Base-by-base conservation (phyloP, 2,113 vertebrate genomes). In the Aphyosemion australe region DNA sequence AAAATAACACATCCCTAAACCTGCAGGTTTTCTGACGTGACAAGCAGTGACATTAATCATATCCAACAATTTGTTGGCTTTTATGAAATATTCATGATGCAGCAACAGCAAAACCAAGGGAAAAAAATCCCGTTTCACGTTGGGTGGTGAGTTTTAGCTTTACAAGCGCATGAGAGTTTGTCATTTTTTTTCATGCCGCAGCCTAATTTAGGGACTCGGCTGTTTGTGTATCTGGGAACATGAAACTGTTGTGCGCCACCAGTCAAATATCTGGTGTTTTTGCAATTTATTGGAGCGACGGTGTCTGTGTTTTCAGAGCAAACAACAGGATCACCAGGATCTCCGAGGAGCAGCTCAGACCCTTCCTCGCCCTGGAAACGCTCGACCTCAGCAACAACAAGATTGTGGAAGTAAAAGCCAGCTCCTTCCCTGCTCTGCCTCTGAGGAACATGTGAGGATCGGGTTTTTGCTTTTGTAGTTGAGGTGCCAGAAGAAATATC, bases 321-420 rank as follows among this genome's bases (percentile, higher is more conserved):
- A 94, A 90, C 90, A 98, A 99, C 91, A 95, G 89, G 87, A 98
- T 99, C 85, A 52, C 65, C 51, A 89, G 77, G 69, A 82, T 98
- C 75, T 69, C 91, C 0, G 82, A 84, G 47, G 95, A 95, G 73
- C 93, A 92, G 74, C 86, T 98, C 76, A 81, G 90, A 80, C 86
- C 89, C 0, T 94, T 96, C 88, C 82, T 89, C 11, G 87, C 90
- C 26, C 89, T 99, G 74, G 95, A 97, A 91, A 96, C 94, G 26
- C 93, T 99, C 77, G 97, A 99, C 88, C 91, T 99, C 72, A 96
- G 96, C 88, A 94, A 89, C 86, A 99, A 99, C 86, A 94, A 93
- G 73, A 93, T 99, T 51, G 91, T 90, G 19, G 93, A 95, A 26
- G 78, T 99, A 42, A 95, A 91, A 89, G 74, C 88, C 0, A 74